Base-by-base conservation (phyloP, 2,797 vertebrate species). In the Sebastes nivosus region DNA sequence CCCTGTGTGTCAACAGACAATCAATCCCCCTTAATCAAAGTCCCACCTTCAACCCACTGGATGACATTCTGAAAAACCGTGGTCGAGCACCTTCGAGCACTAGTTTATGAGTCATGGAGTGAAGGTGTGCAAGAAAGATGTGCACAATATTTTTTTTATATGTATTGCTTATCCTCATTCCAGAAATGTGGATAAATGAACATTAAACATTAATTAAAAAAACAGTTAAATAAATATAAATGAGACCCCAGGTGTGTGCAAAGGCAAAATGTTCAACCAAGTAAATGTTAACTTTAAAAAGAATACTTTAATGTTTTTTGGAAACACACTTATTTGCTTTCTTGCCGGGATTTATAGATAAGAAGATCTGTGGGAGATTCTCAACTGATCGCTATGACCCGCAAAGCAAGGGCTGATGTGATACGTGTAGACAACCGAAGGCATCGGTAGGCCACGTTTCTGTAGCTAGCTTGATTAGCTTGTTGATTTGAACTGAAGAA, bases 131-230 rank as follows among this genome's bases (percentile, higher is more conserved):
- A 30, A 60, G 34, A 60, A 29, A 55, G 54, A 77, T 9, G 16
- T 50, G 24, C 24, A 25, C 14, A 46, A 60, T n/a, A 61, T 22
- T 46, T 25, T 59, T 12, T 24, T 29, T 54, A 38, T n/a, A 20
- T 10, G 54, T 60, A 82, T 68, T 79, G 67, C 61, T 68, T 32
- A 13, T 68, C 29, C 52, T 71, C 64, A 65, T 61, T 76, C 22
- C n/a, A 73, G 34, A 50, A 67, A 77, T 70, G 52, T 73, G 50
- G 14, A 54, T 69, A 38, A 38, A 63, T 64, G 16, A 76, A 68
- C 32, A 73, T 57, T 69, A 59, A 76, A 79, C 52, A 66, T 25
- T 0, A 20, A 75, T 2, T 9, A 32, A 16, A 25, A 58, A 70
- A 77, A 77, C 42, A 50, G 42, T 54, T 64, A 63, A 38, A 38